A percentile compares a stretch with the other conserved stretches of the same genome.
phyloP scores from a whole-genome alignment of 2,888 invertebrate genomes.

The Kuschelorhynchus macadamiae region DNA sequence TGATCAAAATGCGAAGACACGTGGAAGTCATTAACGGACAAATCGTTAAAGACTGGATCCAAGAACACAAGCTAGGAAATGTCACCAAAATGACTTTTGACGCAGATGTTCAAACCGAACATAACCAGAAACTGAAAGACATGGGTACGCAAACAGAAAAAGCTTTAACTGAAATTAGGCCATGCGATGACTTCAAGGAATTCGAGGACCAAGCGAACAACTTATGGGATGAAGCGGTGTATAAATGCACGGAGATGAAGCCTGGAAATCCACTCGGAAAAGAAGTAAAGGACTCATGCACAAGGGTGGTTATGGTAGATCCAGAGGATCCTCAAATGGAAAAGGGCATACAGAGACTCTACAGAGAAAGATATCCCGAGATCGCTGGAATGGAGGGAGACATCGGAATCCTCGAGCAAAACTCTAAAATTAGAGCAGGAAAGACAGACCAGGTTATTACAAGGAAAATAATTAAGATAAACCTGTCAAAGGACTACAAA shows the following conservation, averaged over 20 bases:
- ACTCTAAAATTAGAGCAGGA: too few relatives aligned
- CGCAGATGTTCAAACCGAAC: neutral
- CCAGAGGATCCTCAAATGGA: neutral
- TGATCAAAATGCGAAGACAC: neutral
- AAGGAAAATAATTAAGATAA: too few relatives aligned
- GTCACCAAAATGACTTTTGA: neutral
- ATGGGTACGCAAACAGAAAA: too few relatives aligned
- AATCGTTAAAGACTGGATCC: neutral
- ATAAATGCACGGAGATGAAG: neutral
- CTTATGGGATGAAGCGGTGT: neutral
- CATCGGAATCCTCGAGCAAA: too few relatives aligned
- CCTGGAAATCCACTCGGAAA: neutral
- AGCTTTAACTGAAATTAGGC: too few relatives aligned
- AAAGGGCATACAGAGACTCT: neutral
- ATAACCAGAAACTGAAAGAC: too few relatives aligned
- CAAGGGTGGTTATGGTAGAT: too few relatives aligned
- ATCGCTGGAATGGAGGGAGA: neutral
- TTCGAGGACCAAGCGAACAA: neutral
- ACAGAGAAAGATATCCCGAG: neutral
- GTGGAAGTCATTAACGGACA: neutral
- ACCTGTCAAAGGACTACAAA: too few relatives aligned
- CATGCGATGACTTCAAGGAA: too few relatives aligned
- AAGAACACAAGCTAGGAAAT: neutral
- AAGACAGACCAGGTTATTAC: too few relatives aligned
- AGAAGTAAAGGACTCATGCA: too few relatives aligned